A percentile compares a stretch with the other conserved stretches of the same genome.
Evolutionary conservation across 2,113 vertebrate genomes (phyloP).

Genomic region (Sylvilagus bachmani): DNA sequence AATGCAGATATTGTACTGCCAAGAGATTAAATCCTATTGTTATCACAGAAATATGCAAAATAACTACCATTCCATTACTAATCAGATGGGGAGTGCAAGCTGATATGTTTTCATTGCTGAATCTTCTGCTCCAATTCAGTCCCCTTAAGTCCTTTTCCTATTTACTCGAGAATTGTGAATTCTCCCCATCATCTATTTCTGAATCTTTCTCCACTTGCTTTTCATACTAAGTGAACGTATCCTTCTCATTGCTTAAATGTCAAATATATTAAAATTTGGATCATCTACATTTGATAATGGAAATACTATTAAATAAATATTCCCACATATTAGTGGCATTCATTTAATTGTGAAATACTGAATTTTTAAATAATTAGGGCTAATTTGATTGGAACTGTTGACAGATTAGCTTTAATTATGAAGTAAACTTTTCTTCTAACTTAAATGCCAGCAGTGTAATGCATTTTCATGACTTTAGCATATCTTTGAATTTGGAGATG

Average conservation of each 20-base stretch:
- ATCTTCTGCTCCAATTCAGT: background rate
- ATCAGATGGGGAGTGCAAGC: background rate
- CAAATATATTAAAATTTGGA: background rate
- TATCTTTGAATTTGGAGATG: background rate
- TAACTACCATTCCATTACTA: background rate
- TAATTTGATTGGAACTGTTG: slow-evolving; percentile 51
- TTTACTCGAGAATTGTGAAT: background rate
- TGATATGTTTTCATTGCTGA: background rate
- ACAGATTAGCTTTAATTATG: slow-evolving; percentile 55
- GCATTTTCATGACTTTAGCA: slow-evolving; percentile 47
- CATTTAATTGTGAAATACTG: slow-evolving; percentile 28
- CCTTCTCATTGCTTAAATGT: background rate
- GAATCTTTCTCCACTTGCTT: background rate
- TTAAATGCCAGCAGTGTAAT: slow-evolving; percentile 5
- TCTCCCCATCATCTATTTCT: background rate
- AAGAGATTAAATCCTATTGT: background rate
- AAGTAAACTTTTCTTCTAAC: background rate
- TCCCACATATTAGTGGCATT: background rate
- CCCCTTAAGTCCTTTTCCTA: background rate
- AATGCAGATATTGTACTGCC: background rate
- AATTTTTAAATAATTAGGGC: slow-evolving; percentile 68
- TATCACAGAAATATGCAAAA: background rate
- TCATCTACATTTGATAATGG: background rate
- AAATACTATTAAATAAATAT: slow-evolving; percentile 56
- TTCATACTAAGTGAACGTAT: background rate